Evolutionary conservation across 1,140 invertebrate genomes (phyloP), one percentile per base, ranked within the genome.

Genomic region (Protaetia brevitarsis): DNA sequence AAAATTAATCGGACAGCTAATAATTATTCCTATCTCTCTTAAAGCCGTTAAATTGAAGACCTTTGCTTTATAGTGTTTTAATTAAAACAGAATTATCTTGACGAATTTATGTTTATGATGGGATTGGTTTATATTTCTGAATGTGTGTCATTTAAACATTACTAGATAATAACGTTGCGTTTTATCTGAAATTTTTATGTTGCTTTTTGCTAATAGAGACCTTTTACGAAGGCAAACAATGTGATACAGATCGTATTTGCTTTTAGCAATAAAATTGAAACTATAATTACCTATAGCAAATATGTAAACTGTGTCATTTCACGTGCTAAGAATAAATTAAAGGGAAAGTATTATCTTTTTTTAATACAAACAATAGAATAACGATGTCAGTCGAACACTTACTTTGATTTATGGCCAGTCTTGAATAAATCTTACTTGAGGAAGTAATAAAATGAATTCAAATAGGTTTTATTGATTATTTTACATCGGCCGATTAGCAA

Each of bases 11-110:
- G 5, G 19, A 19, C 21, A 23, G 19, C 8, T 51, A 51, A 51
- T 51, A 51, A 51, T 51, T 51, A 16, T 51, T 51, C 13, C 5
- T 23, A 23, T 51, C 3, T 51, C 21, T 51, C 7, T 51, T 51
- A 23, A 51, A 51, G 19, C 41, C 19, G 26, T 51, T 51, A 51
- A n/a, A 51, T 51, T 51, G 41, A 51, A 51, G 41, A 51, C 41
- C 41, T 51, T 51, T 51, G 41, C 41, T 51, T 51, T 51, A 51
- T 51, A 51, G 41, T 23, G 41, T 51, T 51, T 51, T 51, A 51
- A 51, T 51, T 51, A 51, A 51, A 51, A 51, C 16, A 37, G n/a
- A 37, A 16, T 51, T 51, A 51, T 51, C 41, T 51, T 51, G 41
- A 51, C 41, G 41, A 51, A 51, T 51, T 51, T 51, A 51, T 51